Percentiles rank a stretch among this genome's conserved stretches.
These are phyloP conservation scores for Salvator merianae DNA, from an alignment of 2,113 vertebrate species.

Conservation along the genomic window DNA sequence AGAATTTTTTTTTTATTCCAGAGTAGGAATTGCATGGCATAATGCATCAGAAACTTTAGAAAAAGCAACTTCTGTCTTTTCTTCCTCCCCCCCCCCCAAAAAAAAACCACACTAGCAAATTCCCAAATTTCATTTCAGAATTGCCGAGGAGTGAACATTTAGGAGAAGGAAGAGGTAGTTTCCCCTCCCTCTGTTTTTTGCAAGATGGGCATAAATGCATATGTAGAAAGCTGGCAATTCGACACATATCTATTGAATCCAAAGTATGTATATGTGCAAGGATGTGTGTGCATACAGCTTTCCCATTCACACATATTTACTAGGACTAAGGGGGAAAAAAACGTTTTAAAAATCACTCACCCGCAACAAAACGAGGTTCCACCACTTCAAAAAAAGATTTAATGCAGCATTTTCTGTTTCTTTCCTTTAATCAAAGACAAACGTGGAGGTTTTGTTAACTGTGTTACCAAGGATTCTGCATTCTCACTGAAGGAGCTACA, in stretches of 20 bases:
- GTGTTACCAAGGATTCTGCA: slow-evolving; percentile 31
- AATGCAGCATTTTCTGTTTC: slow-evolving; percentile 8
- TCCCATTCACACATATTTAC: slow-evolving; percentile 48
- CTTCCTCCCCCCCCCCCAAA: slow-evolving; percentile 16
- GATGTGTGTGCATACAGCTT: too few relatives aligned
- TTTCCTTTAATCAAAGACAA: slow-evolving; percentile 29
- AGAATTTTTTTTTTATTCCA: slow-evolving; percentile 70
- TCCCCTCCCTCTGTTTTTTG: slow-evolving; percentile 76
- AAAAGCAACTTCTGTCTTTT: slow-evolving; percentile 69
- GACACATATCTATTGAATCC: slow-evolving; percentile 81
- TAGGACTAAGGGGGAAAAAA: slow-evolving; percentile 61
- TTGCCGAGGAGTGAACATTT: slow-evolving; percentile 79
- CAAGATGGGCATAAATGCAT: slow-evolving; percentile 81
- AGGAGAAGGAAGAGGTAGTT: slow-evolving; percentile 70
- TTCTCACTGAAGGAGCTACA: slow-evolving; percentile 65
- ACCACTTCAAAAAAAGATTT: neutral
- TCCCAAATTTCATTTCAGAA: slow-evolving; percentile 81
- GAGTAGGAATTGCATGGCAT: slow-evolving; percentile 75
- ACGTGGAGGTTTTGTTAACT: neutral
- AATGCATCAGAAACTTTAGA: slow-evolving; percentile 78
- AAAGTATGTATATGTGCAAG: slow-evolving; percentile 46
- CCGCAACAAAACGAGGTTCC: slow-evolving; percentile 14
- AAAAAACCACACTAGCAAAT: slow-evolving; percentile 74
- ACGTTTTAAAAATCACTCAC: slow-evolving; percentile 55
- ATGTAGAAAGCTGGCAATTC: slow-evolving; percentile 78